These are phyloP conservation scores for Oncorhynchus tshawytscha DNA, from an alignment of 2,113 vertebrate species.

Conservation along the genomic window DNA sequence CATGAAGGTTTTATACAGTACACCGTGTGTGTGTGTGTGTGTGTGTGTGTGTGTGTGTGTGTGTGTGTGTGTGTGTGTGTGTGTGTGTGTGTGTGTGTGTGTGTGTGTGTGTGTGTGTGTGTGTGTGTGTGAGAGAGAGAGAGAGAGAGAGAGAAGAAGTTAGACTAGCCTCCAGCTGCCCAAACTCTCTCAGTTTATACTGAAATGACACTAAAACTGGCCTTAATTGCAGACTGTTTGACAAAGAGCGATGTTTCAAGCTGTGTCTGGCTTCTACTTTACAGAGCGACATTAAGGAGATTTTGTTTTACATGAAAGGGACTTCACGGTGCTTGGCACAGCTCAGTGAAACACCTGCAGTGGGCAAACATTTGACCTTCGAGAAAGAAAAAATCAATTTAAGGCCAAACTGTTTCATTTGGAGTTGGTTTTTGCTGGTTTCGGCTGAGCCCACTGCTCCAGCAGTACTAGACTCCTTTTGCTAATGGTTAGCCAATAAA, in stretches of 20 bases:
- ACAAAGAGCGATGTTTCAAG: conserved; percentile 12
- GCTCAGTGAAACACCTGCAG: conserved; percentile 37
- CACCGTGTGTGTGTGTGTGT: too few relatives aligned
- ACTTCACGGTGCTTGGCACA: conserved; percentile 19
- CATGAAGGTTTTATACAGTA: too few relatives aligned
- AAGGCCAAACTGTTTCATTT: conserved; percentile 40
- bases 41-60: too few relatives aligned
- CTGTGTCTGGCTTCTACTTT: conserved; percentile 22
- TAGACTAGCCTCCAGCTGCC: conserved; percentile 19
- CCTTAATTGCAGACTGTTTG: not conserved
- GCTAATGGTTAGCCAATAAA: not conserved
- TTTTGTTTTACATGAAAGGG: conserved; percentile 29
- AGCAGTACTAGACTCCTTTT: conserved; percentile 7
- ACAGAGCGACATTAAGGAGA: conserved; percentile 21
- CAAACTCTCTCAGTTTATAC: conserved; percentile 12
- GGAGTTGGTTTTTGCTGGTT: conserved; percentile 15
- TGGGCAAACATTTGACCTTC: conserved; percentile 34
- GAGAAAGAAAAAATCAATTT: conserved; percentile 35
- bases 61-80: too few relatives aligned
- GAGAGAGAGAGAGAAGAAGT: too few relatives aligned
- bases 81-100: too few relatives aligned
- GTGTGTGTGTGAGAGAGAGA: too few relatives aligned
- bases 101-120: too few relatives aligned
- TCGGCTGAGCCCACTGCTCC: not conserved
- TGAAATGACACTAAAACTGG: not conserved